Evolutionary conservation across 2,888 invertebrate genomes (phyloP), one percentile per base, ranked within the genome.

Genomic region (Chloroclysta siterata): DNA sequence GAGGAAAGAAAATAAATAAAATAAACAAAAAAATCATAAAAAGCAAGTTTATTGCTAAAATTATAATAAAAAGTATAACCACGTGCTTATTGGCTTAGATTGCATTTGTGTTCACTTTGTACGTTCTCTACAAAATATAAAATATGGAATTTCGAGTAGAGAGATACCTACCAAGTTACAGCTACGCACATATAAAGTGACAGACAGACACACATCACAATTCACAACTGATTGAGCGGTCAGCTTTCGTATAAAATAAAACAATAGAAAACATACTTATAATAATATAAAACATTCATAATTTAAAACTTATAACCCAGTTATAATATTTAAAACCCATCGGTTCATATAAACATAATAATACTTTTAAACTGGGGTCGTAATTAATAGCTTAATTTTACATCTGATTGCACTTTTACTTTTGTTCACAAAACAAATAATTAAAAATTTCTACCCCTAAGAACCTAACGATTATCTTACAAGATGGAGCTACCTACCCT

Each of bases 41-140:
- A 93, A 92, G 92, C 92, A 93, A 93, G 85, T 92, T 93, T 93
- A 93, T 93, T 93, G 93, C 93, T 93, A 93, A 89, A 72, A 89
- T 89, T 87, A 91, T 89, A 90, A 90, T 89, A 89, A 85, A 80
- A 89, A 88, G 85, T 89, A 88, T 89, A 91, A 89, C 89, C 90
- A 83, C 84, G 86, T 90, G 89, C 89, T 88, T n/a, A n/a, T n/a
- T n/a, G n/a, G n/a, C n/a, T n/a, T 85, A 83, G 71, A 73, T 76
- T 75, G 78, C 81, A 79, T 80, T 79, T 79, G 76, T 82, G 83
- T 83, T 85, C 82, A 74, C 85, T 92, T 92, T 92, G 92, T 92
- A 92, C 92, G 86, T 88, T 86, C 80, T 84, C 83, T 85, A 87
- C 83, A 83, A 82, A 83, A 82, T 80, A 82, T 82, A 81, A 79